Evolutionary conservation across 35 echinoderm and acorn worm genomes (phyloP).

Genomic region (Antedon bifida): DNA sequence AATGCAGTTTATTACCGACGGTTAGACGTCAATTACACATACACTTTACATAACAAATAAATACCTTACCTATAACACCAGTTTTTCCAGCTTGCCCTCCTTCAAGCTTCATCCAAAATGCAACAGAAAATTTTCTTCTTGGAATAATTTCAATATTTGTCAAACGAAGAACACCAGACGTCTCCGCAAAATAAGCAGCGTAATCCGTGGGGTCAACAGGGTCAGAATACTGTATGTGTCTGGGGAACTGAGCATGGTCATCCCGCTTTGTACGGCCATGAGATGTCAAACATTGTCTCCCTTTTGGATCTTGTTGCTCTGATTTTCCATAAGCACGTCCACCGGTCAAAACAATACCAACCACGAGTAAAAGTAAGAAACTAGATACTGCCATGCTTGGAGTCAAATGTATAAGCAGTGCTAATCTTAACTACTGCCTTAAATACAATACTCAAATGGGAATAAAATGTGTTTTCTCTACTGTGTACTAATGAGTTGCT

Average conservation of each 20-base stretch:
- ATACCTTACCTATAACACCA: background rate
- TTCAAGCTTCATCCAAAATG: slow-evolving; percentile 4
- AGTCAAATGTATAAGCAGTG: too few species aligned
- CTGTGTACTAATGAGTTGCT: too few species aligned
- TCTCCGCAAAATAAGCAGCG: background rate
- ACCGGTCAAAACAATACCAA: background rate
- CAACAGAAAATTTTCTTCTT: background rate
- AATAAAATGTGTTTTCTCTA: too few species aligned
- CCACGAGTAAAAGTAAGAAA: background rate
- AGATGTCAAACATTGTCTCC: background rate
- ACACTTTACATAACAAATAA: background rate
- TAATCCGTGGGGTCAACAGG: background rate
- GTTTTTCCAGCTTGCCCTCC: background rate
- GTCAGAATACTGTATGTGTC: background rate
- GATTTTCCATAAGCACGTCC: background rate
- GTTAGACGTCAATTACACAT: too few species aligned
- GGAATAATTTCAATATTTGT: background rate
- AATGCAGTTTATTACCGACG: too few species aligned
- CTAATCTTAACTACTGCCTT: too few species aligned
- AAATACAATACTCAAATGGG: too few species aligned
- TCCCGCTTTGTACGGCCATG: background rate
- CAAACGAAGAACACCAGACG: background rate
- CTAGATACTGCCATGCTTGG: background rate
- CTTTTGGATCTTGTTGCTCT: background rate
- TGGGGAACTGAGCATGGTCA: background rate